Evolutionary conservation across 2,113 vertebrate species (phyloP).

Genomic region (Mus pahari): DNA sequence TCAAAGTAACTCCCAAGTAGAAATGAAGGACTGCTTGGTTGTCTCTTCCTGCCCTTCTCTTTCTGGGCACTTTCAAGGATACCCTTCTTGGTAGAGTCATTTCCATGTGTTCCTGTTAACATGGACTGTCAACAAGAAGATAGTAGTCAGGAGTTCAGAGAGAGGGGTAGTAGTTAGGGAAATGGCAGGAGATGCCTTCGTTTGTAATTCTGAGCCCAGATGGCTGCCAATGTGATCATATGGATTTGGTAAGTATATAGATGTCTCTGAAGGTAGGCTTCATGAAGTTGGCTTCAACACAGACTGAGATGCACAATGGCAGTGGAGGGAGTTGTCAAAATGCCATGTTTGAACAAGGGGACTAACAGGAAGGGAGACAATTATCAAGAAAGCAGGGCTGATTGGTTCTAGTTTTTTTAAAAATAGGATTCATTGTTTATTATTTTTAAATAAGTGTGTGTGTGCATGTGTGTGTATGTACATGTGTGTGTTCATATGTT

Average conservation of each 20-base stretch:
- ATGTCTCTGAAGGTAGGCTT: constrained; percentile 63
- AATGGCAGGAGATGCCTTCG: background rate
- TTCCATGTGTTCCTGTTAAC: background rate
- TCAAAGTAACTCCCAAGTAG: background rate
- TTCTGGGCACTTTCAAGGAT: background rate
- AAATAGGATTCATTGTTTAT: background rate
- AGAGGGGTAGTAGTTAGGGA: constrained; percentile 71
- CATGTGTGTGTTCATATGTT: background rate
- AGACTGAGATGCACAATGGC: background rate
- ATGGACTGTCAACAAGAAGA: constrained; percentile 74
- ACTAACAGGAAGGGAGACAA: background rate
- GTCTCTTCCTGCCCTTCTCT: background rate
- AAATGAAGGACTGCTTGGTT: background rate
- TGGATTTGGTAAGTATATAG: background rate
- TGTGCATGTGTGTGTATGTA: background rate
- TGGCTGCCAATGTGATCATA: background rate
- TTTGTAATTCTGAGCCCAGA: constrained; percentile 57
- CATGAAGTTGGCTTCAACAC: constrained; percentile 64
- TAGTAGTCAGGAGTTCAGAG: constrained; percentile 51
- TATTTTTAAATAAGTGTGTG: background rate
- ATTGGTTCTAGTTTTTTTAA: background rate
- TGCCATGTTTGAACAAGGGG: background rate
- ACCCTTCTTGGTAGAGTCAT: constrained; percentile 12
- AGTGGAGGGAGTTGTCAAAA: background rate
- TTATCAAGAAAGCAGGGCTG: background rate